Evolutionary conservation across 1,140 invertebrate genomes (phyloP).

Genomic region (Mycetomoellerius zeteki): DNA sequence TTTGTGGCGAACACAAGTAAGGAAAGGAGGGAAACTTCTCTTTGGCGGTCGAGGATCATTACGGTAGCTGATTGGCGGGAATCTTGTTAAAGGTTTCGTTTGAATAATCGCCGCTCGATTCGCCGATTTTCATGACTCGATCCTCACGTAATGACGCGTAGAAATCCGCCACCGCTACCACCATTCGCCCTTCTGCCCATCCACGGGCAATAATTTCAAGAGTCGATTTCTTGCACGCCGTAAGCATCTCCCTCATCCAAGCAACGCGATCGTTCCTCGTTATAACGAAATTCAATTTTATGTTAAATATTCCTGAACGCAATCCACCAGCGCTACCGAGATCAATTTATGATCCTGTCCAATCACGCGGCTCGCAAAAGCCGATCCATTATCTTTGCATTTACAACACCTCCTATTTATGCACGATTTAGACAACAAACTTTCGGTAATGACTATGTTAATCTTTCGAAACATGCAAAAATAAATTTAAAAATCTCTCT

Average conservation of each 20-base stretch:
- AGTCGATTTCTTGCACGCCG: conserved; percentile 66
- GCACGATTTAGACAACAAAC: conserved; percentile 31
- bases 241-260: conserved; percentile 38
- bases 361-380: conserved; percentile 76
- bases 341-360: conserved; percentile 80
- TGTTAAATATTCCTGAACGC: conserved; percentile 84
- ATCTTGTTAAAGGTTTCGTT: conserved; percentile 86
- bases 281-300: conserved; percentile 85
- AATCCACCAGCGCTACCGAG: conserved; percentile 74
- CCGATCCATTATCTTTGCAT: conserved; percentile 77
- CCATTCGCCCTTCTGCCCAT: conserved; percentile 51
- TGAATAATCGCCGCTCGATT: conserved; percentile 85
- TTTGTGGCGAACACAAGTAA: conserved; percentile 45
- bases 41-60: conserved; percentile 79
- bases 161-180: conserved; percentile 75
- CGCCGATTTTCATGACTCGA: conserved; percentile 85
- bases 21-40: conserved; percentile 59
- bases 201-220: conserved; percentile 77
- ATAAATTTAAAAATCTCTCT: background rate
- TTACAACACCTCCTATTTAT: conserved; percentile 12
- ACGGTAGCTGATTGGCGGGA: conserved; percentile 84
- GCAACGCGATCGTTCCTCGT: conserved; percentile 81
- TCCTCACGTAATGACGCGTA: conserved; percentile 85
- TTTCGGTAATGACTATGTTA: conserved; percentile 36
- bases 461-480: conserved; percentile 5